These are phyloP conservation scores for Tricholauxania praeusta DNA, from an alignment of 2,888 invertebrate genomes.

Conservation along the genomic window DNA sequence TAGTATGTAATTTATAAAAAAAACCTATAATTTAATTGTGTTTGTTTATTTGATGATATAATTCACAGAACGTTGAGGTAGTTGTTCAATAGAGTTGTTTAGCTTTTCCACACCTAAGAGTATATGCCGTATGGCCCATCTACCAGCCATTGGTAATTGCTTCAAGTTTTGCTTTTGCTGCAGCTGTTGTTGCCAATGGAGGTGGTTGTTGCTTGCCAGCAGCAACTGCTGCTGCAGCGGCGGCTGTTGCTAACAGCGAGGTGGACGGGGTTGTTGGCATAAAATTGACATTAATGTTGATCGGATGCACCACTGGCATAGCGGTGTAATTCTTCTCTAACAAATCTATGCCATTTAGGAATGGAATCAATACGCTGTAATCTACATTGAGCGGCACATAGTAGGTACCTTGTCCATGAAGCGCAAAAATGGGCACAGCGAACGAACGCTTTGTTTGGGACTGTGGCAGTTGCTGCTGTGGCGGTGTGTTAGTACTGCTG, in stretches of 20 bases:
- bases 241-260: conserved; percentile 57
- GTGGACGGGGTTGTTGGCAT: conserved; percentile 59
- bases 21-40: conserved; percentile 1
- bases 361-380: conserved; percentile 78
- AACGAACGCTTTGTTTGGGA: conserved; percentile 58
- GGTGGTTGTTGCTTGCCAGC: conserved; percentile 58
- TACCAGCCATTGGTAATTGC: conserved; percentile 66
- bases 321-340: conserved; percentile 70
- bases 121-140: conserved; percentile 31
- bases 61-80: conserved; percentile 65
- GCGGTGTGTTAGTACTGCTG: conserved; percentile 50
- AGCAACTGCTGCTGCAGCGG: conserved; percentile 55
- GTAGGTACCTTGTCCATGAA: conserved; percentile 89
- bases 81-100: conserved; percentile 48
- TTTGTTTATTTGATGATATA: conserved; percentile 11
- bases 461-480: conserved; percentile 50
- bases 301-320: conserved; percentile 80
- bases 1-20: background rate
- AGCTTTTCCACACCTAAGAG: conserved; percentile 21
- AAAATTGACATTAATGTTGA: conserved; percentile 91
- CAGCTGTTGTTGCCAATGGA: conserved; percentile 50
- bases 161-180: conserved; percentile 63
- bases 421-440: conserved; percentile 88
- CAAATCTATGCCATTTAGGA: conserved; percentile 74
- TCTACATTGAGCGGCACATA: conserved; percentile 90